Evolutionary conservation across 2,888 invertebrate species (phyloP), one percentile per base, ranked within the genome.

Genomic region (Flexamia atlantica): DNA sequence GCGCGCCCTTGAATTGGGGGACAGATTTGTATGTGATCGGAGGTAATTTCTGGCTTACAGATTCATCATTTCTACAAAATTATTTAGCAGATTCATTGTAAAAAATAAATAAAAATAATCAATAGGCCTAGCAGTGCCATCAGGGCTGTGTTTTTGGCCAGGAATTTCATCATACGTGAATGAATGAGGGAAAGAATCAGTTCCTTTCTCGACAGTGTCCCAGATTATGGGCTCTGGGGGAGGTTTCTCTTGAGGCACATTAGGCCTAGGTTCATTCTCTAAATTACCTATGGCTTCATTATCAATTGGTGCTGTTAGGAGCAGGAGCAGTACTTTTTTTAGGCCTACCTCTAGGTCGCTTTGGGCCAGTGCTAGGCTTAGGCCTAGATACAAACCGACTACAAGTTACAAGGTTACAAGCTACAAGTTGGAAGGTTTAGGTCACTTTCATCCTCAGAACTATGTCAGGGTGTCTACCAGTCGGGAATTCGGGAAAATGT

Each of bases 81-180:
- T 57, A 20, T 80, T 53, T 9, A 57, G 20, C 28, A 80, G 60
- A 53, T 53, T 36, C n/a, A 57, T 23, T 57, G 57, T 30, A 80
- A 80, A 80, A 80, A 80, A 80, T 57, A 32, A 57, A 32, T 57
- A 25, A 57, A 57, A 80, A 57, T 70, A 57, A 57, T 50, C 53
- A 80, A 57, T 57, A 23, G 80, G 57, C 36, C 36, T 50, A 30
- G 57, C 60, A 32, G 53, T 53, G 30, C 53, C 23, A 25, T 25
- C 30, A 57, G 80, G 80, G 80, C 80, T 57, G 36, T 80, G 80
- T 57, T 40, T 80, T 23, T 50, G 79, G 30, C 79, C 79, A 57
- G 57, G 80, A 20, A 80, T 53, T 50, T 80, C 80, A 80, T 57
- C 10, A 57, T 60, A 60, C 20, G 25, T 60, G 60, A 60, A 60